Conservation (phyloP, 1,140 invertebrate genomes). For the Drosophila simulans region DNA sequence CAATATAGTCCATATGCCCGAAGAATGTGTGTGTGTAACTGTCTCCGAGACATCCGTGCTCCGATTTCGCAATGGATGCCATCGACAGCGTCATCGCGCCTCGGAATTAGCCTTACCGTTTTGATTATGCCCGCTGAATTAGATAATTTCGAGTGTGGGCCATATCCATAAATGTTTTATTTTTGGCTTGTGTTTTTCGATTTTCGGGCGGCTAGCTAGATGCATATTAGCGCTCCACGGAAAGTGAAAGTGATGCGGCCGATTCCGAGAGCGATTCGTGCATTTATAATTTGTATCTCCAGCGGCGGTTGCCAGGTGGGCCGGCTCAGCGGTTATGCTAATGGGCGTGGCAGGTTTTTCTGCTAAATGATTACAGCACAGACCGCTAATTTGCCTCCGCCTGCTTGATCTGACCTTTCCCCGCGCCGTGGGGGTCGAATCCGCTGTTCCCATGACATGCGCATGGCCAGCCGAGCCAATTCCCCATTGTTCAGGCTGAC, state of each 20-base stretch:
- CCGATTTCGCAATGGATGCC: slow-evolving; percentile 49
- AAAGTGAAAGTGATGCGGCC: slow-evolving; percentile 74
- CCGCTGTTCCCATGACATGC: slow-evolving; percentile 27
- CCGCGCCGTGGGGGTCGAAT: slow-evolving; percentile 11
- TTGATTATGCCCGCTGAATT: slow-evolving; percentile 62
- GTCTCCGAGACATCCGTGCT: slow-evolving; percentile 48
- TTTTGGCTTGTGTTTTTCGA: slow-evolving; percentile 31
- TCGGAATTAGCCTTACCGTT: slow-evolving; percentile 39
- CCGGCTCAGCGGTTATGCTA: slow-evolving; percentile 63
- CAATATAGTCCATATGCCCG: slow-evolving; percentile 14
- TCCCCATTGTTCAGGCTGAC: slow-evolving; percentile 30
- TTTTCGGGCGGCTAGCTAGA: slow-evolving; percentile 37
- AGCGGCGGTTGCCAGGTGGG: slow-evolving; percentile 58
- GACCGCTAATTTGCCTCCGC: slow-evolving; percentile 43
- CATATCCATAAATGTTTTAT: slow-evolving; percentile 44
- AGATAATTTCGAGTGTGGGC: slow-evolving; percentile 68
- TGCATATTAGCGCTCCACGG: slow-evolving; percentile 62
- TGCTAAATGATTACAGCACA: slow-evolving; percentile 69
- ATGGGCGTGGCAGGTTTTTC: slow-evolving; percentile 48
- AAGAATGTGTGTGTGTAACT: slow-evolving; percentile 18
- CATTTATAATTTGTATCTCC: slow-evolving; percentile 76
- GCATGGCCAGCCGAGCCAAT: slow-evolving; percentile 1
- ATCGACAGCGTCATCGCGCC: slow-evolving; percentile 27
- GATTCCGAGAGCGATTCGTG: slow-evolving; percentile 56
- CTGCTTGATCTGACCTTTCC: slow-evolving; percentile 39